These are phyloP conservation scores for Leptatherina wallacei DNA, from an alignment of 2,797 vertebrate species.

Conservation along the genomic window DNA sequence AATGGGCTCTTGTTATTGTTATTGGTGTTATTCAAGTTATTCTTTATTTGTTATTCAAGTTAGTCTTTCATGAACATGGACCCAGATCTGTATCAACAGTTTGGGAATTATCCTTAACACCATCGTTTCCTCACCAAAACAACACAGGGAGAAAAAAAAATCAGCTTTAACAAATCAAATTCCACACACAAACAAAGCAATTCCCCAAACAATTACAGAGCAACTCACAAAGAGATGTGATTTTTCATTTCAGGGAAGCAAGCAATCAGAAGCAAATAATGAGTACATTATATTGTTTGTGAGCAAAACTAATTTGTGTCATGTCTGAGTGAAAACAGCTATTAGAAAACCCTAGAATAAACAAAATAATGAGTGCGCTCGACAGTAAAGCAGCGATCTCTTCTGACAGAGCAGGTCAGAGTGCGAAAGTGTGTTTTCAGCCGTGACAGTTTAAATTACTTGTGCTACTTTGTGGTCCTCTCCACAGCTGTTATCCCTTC, in stretches of 20 bases:
- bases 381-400: not conserved
- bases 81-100: not conserved
- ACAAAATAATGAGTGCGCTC: conserved; percentile 36
- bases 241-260: conserved; percentile 45
- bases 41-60: no score
- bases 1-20: not conserved
- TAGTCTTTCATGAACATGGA: not conserved
- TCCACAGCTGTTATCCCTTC: conserved; percentile 24
- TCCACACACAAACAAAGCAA: conserved; percentile 42
- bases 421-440: conserved; percentile 16
- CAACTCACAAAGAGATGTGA: conserved; percentile 36
- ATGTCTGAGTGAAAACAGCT: conserved; percentile 47
- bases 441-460: conserved; percentile 26
- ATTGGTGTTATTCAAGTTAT: not conserved
- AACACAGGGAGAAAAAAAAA: not conserved
- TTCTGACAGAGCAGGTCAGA: conserved; percentile 11
- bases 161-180: conserved; percentile 42
- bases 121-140: conserved; percentile 4
- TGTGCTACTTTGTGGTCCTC: conserved; percentile 19
- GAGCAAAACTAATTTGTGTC: conserved; percentile 51
- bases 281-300: conserved; percentile 50
- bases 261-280: conserved; percentile 64
- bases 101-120: conserved; percentile 13
- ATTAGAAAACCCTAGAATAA: conserved; percentile 45
- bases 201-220: conserved; percentile 59